Evolutionary conservation across 2,797 vertebrate species (phyloP), one percentile per base, ranked within the genome.

Genomic region (Huso huso): DNA sequence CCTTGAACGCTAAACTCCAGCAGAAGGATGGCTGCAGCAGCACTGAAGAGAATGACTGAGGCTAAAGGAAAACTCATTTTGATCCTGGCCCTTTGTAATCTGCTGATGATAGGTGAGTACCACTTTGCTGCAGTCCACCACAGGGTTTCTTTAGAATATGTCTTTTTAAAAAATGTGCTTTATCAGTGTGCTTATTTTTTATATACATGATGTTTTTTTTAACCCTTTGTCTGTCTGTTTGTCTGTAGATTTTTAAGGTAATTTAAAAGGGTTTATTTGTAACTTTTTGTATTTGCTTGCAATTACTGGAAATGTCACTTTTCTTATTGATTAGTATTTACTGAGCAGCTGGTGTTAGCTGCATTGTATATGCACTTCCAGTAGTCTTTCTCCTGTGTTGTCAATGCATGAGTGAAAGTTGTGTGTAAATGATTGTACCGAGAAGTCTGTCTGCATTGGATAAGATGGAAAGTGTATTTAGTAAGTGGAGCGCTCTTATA

Each of bases 61-160:
- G 64, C 79, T 66, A 80, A 80, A 73, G 82, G 77, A 66, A 75
- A 74, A 76, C 77, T 74, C 75, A 74, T 76, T 72, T 66, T 76
- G 64, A 66, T 71, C 72, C 77, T 88, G 75, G 8, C 83, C 72
- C 76, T 89, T 65, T 79, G 73, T 51, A 18, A 74, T 64, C 73
- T 87, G 1, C 65, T 89, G 52, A 75, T 88, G 66, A 77, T 76
- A 76, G 68, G 89, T 91, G 79, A 91, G 89, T 90, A 70, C 55
- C 57, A 18, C 23, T 11, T 23, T 61, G 23, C 23, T 37, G 23
- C 23, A 37, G 23, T 37, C 23, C 23, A 37, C 23, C 23, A 37
- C 4, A 37, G 73, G 62, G 72, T 74, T 78, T 78, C 77, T 74
- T 37, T 37, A 37, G 23, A 37, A 37, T 37, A 23, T 23, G 23